Base-by-base conservation (phyloP, 2,888 invertebrate genomes). In the Pyrgus malvae region DNA sequence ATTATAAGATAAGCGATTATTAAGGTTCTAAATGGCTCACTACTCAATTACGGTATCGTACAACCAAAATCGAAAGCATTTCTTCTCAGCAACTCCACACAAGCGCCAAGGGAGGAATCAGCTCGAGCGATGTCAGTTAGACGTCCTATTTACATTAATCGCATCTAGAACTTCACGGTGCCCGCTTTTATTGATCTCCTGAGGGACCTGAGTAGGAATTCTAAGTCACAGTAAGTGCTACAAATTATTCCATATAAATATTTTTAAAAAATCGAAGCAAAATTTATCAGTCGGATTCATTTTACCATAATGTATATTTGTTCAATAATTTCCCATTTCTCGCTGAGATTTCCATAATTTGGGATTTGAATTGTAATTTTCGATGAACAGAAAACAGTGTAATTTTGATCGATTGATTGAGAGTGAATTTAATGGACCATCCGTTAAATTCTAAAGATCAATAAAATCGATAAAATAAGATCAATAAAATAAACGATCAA, bases 131-230 rank as follows among this genome's bases (percentile, higher is more conserved):
- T 40, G 50, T 51, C 50, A 31, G 25, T 51, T 44, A 35, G 42
- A 51, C 33, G 50, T 51, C 42, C 42, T 51, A 51, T 51, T 51
- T 51, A 42, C 50, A 51, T 51, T 51, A 51, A 44, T 51, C 50
- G 42, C 19, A 51, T 51, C 50, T 44, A 44, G 42, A 50, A 51
- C 21, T 51, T 51, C 25, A 9, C 12, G 21, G 27, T 5, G 42
- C 29, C 16, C 25, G 23, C 11, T 37, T 37, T 21, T 48, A 11
- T 27, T 44, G 23, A 35, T 42, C 35, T 27, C 35, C 17, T 16
- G 3, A 2, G 35, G 27, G 51, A 44, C 27, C 2, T 50, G 41
- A 23, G 17, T 42, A n/a, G 33, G 12, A 2, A 2, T n/a, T n/a
- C n/a, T n/a, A n/a, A n/a, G n/a, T n/a, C n/a, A n/a, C n/a, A n/a